Evolutionary conservation across 2,113 vertebrate genomes (phyloP), one percentile per base, ranked within the genome.

Genomic region (Sinocyclocheilus maitianheensis): DNA sequence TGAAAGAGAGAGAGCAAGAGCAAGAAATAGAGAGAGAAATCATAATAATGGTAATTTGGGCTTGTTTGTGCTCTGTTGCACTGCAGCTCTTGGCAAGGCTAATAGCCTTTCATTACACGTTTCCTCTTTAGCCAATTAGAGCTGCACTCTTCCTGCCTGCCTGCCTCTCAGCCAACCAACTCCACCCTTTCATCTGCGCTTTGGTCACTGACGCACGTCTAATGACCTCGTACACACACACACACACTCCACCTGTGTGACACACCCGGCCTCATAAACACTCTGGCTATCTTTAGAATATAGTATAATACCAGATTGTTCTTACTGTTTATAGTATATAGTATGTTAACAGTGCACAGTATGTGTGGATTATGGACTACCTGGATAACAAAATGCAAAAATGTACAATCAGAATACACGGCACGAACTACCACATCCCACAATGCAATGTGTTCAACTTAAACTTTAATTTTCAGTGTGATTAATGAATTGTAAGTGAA

Each of bases 51-150:
- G 40, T 87, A 90, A 34, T 71, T 81, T 30, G 0, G 77, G 24
- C 67, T 81, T 72, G 91, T 95, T 83, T 83, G 65, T 20, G 26
- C 81, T 71, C 81, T 83, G 81, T 83, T 71, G 81, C 81, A 83
- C 81, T 71, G 65, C 46, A 20, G 46, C 81, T 83, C 63, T 55
- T 37, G 62, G 48, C 46, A 83, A 48, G 65, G 18, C 81, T 83
- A 83, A 83, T 83, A 71, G 81, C 81, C 80, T 83, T 71, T 90
- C 92, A 92, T 94, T 93, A 94, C 67, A 75, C n/a, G 40, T 55
- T 69, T 80, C 87, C 75, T 81, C 81, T 83, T 83, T 53, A 71
- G 65, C 81, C 63, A 83, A 83, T 83, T 71, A 83, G 81, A 71
- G 46, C 81, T 71, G 24, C 65, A 26, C 74, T 71, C 10, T 77